Base-by-base conservation (phyloP, 2,113 vertebrate species). In the Physeter macrocephalus region DNA sequence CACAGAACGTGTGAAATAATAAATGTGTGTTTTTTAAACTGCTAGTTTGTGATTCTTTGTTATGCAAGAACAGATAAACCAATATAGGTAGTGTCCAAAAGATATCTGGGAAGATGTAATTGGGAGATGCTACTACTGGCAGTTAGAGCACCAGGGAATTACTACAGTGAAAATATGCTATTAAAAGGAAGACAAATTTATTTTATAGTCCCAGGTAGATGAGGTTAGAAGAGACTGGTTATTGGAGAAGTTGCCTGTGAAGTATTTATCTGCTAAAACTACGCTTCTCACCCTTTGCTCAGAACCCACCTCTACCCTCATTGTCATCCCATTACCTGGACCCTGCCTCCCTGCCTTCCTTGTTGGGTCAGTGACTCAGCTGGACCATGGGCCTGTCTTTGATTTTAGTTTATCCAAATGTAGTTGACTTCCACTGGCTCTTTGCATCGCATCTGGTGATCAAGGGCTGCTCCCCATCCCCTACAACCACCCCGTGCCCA, bases 351-450 rank as follows among this genome's bases (percentile, higher is more conserved):
- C 31, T 1, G 31, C 43, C 75, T 59, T 25, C 59, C 59, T 49
- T 0, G 0, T 5, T 41, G 25, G 27, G 4, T 39, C 39, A 29
- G 52, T 7, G 49, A 23, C 39, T 6, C 46, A 14, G 18, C 5
- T 4, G 27, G 27, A 69, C 57, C 46, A 17, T 0, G 0, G 5
- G 7, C 7, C 8, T 46, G 12, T 57, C 71, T 91, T 83, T 89
- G 49, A 59, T 20, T 86, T 82, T 31, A 39, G 52, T 39, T 88
- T 12, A 34, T 39, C 17, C 18, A 36, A 49, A 43, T 21, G 4
- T 17, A 29, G 0, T 34, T 14, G 62, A 49, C 5, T 12, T 29
- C 46, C 71, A 43, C 4, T 59, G 31, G 27, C 54, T 41, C 21
- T 41, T 74, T 31, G 43, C n/a, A 8, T 27, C 31, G 39, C 29